Conservation (phyloP, 2,888 invertebrate genomes). For the Plebejus argus region DNA sequence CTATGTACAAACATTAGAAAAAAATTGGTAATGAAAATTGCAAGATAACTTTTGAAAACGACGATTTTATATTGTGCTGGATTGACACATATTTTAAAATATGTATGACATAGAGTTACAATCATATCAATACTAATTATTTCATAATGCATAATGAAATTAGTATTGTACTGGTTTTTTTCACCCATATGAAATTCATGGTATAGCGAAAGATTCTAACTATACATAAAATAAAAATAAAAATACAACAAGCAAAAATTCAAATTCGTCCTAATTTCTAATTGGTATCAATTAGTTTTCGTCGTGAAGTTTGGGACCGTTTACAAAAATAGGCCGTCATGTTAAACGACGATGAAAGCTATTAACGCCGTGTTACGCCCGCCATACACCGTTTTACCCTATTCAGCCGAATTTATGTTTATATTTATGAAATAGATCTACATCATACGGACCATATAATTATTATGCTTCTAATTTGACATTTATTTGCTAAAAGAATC, state of each 20-base stretch:
- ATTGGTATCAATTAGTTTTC: conserved; percentile 10
- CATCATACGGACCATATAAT: conserved; percentile 11
- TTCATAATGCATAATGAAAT: no score
- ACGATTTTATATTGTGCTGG: no score
- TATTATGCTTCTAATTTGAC: conserved; percentile 25
- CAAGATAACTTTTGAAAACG: background rate
- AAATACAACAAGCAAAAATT: background rate
- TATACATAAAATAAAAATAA: background rate
- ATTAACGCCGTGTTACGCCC: conserved; percentile 69
- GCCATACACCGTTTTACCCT: conserved; percentile 57
- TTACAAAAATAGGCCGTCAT: conserved; percentile 59
- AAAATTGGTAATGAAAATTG: background rate
- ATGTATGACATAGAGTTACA: background rate
- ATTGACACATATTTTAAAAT: background rate
- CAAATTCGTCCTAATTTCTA: background rate
- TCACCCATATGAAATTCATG: background rate
- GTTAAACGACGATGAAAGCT: conserved; percentile 61
- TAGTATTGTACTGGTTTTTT: background rate
- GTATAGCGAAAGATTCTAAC: background rate
- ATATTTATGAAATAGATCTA: conserved; percentile 35
- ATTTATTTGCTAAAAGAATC: conserved; percentile 1
- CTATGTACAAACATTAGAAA: background rate
- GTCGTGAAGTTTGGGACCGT: conserved; percentile 52
- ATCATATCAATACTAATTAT: no score
- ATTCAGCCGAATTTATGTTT: conserved; percentile 50